Evolutionary conservation across 2,888 invertebrate species (phyloP), one percentile per base, ranked within the genome.

Genomic region (Dryobota labecula): DNA sequence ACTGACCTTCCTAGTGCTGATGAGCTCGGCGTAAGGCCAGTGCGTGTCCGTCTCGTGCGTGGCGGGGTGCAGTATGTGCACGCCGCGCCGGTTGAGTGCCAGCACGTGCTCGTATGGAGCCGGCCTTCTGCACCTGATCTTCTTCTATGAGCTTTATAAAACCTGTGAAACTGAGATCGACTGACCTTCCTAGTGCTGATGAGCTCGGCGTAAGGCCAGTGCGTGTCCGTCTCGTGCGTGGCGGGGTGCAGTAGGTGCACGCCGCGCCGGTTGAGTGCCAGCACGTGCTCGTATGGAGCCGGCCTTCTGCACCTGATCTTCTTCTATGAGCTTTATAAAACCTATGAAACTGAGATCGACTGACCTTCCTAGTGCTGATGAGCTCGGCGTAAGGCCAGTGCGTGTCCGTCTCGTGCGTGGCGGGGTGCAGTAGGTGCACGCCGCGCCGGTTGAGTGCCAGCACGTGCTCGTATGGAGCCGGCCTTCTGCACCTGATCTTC

Each of bases 351-450:
- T 36, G 36, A 8, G 36, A 8, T 36, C 1, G 7, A 51, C 65
- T 3, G 24, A 95, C 98, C 96, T 99, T 99, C 87, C 99, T 97
- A 18, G 99, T 99, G 70, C 99, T 99, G 89, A 99, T 98, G 81
- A 99, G 99, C 91, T 99, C 99, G 63, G 98, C 98, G 93, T 99
- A 99, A 18, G 99, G 98, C 97, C 99, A 99, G 93, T 98, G 98
- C 88, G 98, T 98, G 89, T 99, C 95, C 0, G 98, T 98, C 93
- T 99, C 99, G 95, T 99, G 99, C 51, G 99, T 98, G 90, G 97
- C 97, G 89, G 98, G 97, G 92, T 99, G 99, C 90, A 99, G 97
- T 95, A 99, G 99, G 90, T 99, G 98, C 53, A 99, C 98, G 54
- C 99, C 99, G 88, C 98, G 97, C 84, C 98, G 96, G 96, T 99